Percentiles rank a stretch among this genome's conserved stretches.
Conservation (phyloP, 2,888 invertebrate species). For the Norana najaformis region DNA sequence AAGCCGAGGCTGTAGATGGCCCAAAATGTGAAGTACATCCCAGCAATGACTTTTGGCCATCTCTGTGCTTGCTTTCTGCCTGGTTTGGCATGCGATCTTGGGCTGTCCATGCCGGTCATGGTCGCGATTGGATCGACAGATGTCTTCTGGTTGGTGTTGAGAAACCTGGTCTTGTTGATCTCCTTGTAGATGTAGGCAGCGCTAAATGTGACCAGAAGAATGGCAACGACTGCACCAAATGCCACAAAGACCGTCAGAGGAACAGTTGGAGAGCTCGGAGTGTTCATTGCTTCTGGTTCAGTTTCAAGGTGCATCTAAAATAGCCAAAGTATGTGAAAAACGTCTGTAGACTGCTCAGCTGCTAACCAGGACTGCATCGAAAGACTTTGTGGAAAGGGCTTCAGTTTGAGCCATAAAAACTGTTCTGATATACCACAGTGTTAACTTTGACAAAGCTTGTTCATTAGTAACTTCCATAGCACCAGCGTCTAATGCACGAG, state of each 20-base stretch:
- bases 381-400: neutral
- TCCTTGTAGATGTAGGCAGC: slow-evolving; percentile 41
- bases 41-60: neutral
- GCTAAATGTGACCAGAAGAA: slow-evolving; percentile 37
- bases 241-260: slow-evolving; percentile 33
- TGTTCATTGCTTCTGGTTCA: slow-evolving; percentile 23
- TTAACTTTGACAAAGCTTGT: too few relatives aligned
- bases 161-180: slow-evolving; percentile 35
- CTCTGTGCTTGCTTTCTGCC: neutral
- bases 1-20: slow-evolving; percentile 40
- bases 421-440: too few relatives aligned
- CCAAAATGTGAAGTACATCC: slow-evolving; percentile 37
- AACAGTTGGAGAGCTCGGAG: neutral
- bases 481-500: too few relatives aligned
- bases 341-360: neutral
- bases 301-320: slow-evolving; percentile 13
- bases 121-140: neutral
- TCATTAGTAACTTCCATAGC: too few relatives aligned
- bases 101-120: neutral
- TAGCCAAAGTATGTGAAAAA: too few relatives aligned
- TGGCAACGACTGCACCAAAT: slow-evolving; percentile 34
- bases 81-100: neutral
- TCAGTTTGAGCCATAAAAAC: neutral
- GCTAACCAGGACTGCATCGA: neutral
- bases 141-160: neutral